phyloP scores from a whole-genome alignment of 2,888 invertebrate genomes.

The Monochamus alternatus region DNA sequence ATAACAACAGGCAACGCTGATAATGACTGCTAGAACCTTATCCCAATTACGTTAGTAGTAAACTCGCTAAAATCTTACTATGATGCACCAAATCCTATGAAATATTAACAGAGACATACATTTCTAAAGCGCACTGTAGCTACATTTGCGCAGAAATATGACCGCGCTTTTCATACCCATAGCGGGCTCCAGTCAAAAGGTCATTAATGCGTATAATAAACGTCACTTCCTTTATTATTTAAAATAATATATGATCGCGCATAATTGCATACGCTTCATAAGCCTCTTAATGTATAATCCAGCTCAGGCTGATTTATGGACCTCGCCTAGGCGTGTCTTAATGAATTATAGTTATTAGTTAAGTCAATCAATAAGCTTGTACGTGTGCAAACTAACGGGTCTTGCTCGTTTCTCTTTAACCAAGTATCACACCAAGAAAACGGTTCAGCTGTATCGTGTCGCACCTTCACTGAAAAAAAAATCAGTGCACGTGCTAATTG shows the following conservation, averaged over 20 bases:
- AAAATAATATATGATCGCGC: constrained; percentile 13
- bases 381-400: constrained; percentile 7
- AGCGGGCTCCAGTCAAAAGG: constrained; percentile 13
- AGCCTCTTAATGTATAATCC: constrained; percentile 19
- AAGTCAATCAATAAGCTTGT: constrained; percentile 19
- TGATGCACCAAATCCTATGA: too few species aligned
- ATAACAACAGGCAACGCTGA: too few species aligned
- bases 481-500: too few species aligned
- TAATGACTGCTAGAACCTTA: too few species aligned
- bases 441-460: not conserved
- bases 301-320: constrained; percentile 21
- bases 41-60: too few species aligned
- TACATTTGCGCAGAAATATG: too few species aligned
- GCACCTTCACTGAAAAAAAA: too few species aligned
- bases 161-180: too few species aligned
- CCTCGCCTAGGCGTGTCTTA: constrained; percentile 20
- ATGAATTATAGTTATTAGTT: constrained; percentile 27
- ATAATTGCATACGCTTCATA: constrained; percentile 20
- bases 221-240: constrained; percentile 3
- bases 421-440: not conserved
- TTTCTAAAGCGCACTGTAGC: too few species aligned
- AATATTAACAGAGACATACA: too few species aligned
- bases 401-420: not conserved
- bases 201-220: constrained; percentile 7
- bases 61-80: too few species aligned